A percentile compares a stretch with the other conserved stretches of the same genome.
These are phyloP conservation scores for Pachycephus smyrnensis DNA, from an alignment of 2,888 invertebrate species.

Conservation along the genomic window DNA sequence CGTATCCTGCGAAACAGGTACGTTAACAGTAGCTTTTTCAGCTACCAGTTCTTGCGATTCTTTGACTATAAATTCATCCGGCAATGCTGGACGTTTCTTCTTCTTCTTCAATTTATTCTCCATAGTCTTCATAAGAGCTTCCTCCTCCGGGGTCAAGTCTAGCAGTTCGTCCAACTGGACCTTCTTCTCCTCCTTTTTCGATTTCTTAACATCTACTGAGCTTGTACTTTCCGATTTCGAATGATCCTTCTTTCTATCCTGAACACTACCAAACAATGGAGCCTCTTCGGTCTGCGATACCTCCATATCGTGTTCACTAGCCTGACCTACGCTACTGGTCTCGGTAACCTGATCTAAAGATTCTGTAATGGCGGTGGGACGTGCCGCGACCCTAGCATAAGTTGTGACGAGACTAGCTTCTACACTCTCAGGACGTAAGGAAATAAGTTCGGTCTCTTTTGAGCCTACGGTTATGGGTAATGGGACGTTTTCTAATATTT, in stretches of 20 bases:
- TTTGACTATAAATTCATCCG: conserved; percentile 30
- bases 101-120: conserved; percentile 42
- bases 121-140: conserved; percentile 33
- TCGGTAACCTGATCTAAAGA: conserved; percentile 24
- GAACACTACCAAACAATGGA: conserved; percentile 59
- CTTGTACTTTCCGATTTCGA: conserved; percentile 23
- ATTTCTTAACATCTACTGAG: background rate
- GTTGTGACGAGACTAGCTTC: conserved; percentile 57
- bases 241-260: conserved; percentile 49
- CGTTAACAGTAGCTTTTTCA: conserved; percentile 8
- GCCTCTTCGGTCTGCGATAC: conserved; percentile 35
- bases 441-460: conserved; percentile 51
- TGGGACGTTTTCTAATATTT: conserved; percentile 45
- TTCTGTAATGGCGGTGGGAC: conserved; percentile 27
- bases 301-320: conserved; percentile 14
- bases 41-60: conserved; percentile 26
- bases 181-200: conserved; percentile 12
- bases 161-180: conserved; percentile 12
- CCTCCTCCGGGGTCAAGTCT: conserved; percentile 24
- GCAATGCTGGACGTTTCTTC: conserved; percentile 39
- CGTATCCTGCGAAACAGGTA: conserved; percentile 1
- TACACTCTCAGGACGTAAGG: conserved; percentile 56
- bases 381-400: conserved; percentile 47
- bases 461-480: conserved; percentile 40
- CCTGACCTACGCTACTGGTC: conserved; percentile 19